Evolutionary conservation across 2,797 vertebrate species (phyloP), one percentile per base, ranked within the genome.

Genomic region (Orientallactaga sibirica): DNA sequence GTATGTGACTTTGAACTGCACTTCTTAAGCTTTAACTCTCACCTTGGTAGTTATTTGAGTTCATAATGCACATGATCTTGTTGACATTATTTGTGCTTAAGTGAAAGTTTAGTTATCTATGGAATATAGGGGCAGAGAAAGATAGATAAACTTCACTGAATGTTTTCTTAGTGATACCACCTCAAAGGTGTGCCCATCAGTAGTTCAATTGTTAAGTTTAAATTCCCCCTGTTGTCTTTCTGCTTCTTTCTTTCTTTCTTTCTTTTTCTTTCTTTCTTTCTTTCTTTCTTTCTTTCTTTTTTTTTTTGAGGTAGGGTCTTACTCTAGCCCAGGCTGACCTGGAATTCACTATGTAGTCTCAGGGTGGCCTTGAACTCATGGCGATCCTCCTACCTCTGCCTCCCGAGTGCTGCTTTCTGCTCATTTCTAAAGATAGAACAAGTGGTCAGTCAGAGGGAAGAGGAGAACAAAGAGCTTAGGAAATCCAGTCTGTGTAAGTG

Each of bases 71-170:
- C 9, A 61, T 62, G 71, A 92, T 0, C 24, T 86, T 85, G 66
- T 55, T 41, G 43, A 55, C 37, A 71, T 87, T 86, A 48, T 88
- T 93, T 91, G 55, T 86, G n/a, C 15, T 87, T 12, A 10, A 74
- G 19, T 79, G 58, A 85, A 94, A 92, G 62, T 81, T 90, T 67
- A 85, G 37, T 82, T 82, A 33, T 29, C 73, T 86, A 5, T 73
- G 62, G 61, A 88, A 79, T 91, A 88, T 3, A 70, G 52, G 8
- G 58, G 74, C 7, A 88, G 29, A 92, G 20, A 71, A 84, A 48
- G 15, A 77, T 82, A 15, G 41, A 33, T n/a, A 76, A 70, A 83
- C 20, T 41, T 86, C 61, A 93, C 68, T 88, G 62, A 29, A 41
- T 58, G 16, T 25, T 22, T 73, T 93, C 52, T 27, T 86, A 20